These are phyloP conservation scores for Varanus salvator DNA, from an alignment of 2,113 vertebrate species.

Conservation along the genomic window DNA sequence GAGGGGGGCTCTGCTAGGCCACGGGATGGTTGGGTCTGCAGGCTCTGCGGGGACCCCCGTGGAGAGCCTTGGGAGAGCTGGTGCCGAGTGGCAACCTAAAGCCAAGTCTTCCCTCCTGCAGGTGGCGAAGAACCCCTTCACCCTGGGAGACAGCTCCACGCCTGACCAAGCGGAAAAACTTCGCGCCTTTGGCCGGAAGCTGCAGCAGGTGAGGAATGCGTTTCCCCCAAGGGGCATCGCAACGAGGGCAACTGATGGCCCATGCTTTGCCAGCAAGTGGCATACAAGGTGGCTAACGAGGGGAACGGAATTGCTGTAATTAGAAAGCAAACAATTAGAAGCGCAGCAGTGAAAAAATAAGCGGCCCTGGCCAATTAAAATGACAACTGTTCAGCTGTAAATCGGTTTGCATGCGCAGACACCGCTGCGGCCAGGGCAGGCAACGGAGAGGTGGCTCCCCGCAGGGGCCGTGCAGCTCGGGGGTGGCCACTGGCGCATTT, in stretches of 20 bases:
- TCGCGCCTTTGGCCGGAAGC: constrained; percentile 81
- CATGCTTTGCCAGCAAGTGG: too few relatives aligned
- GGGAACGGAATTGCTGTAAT: too few relatives aligned
- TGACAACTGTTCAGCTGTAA: too few relatives aligned
- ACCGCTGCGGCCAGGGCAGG: too few relatives aligned
- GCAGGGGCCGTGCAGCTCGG: too few relatives aligned
- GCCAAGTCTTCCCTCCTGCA: constrained; percentile 38
- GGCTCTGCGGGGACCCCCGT: background rate
- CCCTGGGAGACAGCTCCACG: constrained; percentile 85
- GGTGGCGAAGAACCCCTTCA: constrained; percentile 92
- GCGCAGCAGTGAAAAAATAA: too few relatives aligned
- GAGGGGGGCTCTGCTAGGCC: accelerated
- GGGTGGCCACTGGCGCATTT: background rate
- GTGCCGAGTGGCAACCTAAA: background rate
- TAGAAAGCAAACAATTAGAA: too few relatives aligned
- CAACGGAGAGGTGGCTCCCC: too few relatives aligned
- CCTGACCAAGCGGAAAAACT: constrained; percentile 78
- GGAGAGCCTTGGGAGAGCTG: background rate
- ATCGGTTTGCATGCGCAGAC: too few relatives aligned
- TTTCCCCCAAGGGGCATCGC: background rate
- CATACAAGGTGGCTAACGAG: too few relatives aligned
- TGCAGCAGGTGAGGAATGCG: constrained; percentile 79
- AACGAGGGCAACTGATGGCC: too few relatives aligned
- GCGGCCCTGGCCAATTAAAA: too few relatives aligned
- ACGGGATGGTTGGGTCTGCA: accelerated